Conservation (phyloP, 2,113 vertebrate genomes). For the Rhinolophus ferrumequinum region DNA sequence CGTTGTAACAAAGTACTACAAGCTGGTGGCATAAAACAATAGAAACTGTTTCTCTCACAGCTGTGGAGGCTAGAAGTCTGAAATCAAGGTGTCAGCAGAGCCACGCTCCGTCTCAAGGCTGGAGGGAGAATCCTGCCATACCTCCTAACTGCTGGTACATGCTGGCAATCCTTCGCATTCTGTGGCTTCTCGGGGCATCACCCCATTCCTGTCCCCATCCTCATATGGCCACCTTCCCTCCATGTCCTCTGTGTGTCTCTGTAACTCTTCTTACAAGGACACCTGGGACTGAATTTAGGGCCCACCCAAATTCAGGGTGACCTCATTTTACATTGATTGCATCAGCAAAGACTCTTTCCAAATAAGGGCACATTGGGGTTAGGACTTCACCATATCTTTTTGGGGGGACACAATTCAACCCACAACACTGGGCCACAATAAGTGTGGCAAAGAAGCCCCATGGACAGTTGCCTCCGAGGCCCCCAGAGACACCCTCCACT, state of each 20-base stretch:
- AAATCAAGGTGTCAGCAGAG: not conserved
- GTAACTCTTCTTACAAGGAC: not conserved
- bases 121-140: accelerated
- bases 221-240: not conserved
- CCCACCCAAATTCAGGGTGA: not conserved
- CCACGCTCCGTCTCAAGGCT: not conserved
- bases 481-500: not conserved
- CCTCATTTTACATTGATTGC: not conserved
- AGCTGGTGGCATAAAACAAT: not conserved
- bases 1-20: not conserved
- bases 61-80: not conserved
- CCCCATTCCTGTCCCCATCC: not conserved
- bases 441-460: not conserved
- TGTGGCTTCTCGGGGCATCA: no score
- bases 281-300: not conserved
- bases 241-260: not conserved
- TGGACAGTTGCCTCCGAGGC: not conserved
- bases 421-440: not conserved
- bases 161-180: not conserved
- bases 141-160: not conserved
- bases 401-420: not conserved
- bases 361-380: not conserved
- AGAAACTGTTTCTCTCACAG: not conserved
- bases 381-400: not conserved
- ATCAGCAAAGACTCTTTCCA: not conserved